phyloP scores from a whole-genome alignment of 2,888 invertebrate genomes.

The Cephonodes hylas region DNA sequence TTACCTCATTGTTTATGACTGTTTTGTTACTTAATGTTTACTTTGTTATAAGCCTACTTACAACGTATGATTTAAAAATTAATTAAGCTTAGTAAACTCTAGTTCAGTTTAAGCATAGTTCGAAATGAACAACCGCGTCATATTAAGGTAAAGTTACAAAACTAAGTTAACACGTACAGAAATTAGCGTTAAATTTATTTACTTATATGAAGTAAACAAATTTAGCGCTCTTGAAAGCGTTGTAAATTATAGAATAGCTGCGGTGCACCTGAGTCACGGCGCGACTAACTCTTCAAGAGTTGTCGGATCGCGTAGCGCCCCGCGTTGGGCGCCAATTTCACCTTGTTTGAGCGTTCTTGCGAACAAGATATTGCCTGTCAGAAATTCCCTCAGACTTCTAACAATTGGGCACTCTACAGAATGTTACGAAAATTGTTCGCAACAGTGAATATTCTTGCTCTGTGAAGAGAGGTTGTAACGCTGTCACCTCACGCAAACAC shows the following conservation, averaged over 20 bases:
- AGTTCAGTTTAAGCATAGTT: background rate
- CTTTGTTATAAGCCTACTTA: slow-evolving; percentile 18
- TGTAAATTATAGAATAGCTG: slow-evolving; percentile 63
- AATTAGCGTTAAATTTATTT: slow-evolving; percentile 63
- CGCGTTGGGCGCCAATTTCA: slow-evolving; percentile 57
- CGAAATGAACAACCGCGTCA: background rate
- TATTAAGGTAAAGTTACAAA: background rate
- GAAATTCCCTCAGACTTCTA: slow-evolving; percentile 43
- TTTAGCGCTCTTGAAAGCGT: slow-evolving; percentile 48
- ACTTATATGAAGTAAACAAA: slow-evolving; percentile 36
- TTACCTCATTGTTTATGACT: slow-evolving; percentile 54
- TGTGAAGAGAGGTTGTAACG: background rate
- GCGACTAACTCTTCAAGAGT: slow-evolving; percentile 48
- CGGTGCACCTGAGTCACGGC: slow-evolving; percentile 64
- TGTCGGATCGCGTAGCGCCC: slow-evolving; percentile 42
- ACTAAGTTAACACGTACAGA: slow-evolving; percentile 14
- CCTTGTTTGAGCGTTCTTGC: slow-evolving; percentile 54
- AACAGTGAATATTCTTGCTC: slow-evolving; percentile 9
- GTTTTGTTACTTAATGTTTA: slow-evolving; percentile 46
- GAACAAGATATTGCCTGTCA: slow-evolving; percentile 60
- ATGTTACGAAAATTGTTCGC: slow-evolving; percentile 36
- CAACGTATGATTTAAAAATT: background rate
- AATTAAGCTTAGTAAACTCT: background rate
- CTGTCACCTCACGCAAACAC: background rate
- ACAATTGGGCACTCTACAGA: slow-evolving; percentile 42